phyloP scores from a whole-genome alignment of 2,113 vertebrate genomes.

The Vulpes vulpes region DNA sequence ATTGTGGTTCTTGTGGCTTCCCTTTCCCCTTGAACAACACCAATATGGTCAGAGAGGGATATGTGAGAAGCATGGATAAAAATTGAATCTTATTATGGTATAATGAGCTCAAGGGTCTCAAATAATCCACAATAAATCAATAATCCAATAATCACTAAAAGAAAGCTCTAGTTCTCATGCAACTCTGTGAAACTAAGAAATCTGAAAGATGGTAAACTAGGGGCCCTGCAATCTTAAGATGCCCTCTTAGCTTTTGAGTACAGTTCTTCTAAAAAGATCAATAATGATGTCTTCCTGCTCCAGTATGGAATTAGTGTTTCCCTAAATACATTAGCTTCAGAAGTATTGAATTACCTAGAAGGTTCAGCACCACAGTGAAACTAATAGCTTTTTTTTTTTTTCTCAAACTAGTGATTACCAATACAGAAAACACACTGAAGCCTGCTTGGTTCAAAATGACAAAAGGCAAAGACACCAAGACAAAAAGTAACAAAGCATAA shows the following conservation, averaged over 20 bases:
- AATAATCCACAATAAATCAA: constrained; percentile 4
- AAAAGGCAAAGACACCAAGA: background rate
- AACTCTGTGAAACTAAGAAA: constrained; percentile 8
- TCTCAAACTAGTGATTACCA: constrained; percentile 9
- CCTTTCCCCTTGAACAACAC: background rate
- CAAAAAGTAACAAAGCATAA: background rate
- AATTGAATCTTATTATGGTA: background rate
- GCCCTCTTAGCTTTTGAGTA: constrained; percentile 44
- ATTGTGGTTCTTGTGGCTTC: background rate
- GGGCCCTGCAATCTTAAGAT: constrained; percentile 23
- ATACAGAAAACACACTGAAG: background rate
- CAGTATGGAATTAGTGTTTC: constrained; percentile 55
- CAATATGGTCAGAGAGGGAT: background rate
- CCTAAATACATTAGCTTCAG: constrained; percentile 65
- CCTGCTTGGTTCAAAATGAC: background rate
- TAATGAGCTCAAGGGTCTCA: background rate
- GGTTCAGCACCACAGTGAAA: background rate
- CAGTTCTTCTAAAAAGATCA: constrained; percentile 67
- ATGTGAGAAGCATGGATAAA: background rate
- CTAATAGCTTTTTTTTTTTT: constrained; percentile 45
- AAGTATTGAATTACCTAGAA: constrained; percentile 56
- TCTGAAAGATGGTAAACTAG: background rate
- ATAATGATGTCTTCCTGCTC: constrained; percentile 64
- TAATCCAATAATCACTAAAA: constrained; percentile 1
- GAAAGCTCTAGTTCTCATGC: background rate